Base-by-base conservation (phyloP, 2,888 invertebrate species). In the Acanthococcus lagerstroemiae region DNA sequence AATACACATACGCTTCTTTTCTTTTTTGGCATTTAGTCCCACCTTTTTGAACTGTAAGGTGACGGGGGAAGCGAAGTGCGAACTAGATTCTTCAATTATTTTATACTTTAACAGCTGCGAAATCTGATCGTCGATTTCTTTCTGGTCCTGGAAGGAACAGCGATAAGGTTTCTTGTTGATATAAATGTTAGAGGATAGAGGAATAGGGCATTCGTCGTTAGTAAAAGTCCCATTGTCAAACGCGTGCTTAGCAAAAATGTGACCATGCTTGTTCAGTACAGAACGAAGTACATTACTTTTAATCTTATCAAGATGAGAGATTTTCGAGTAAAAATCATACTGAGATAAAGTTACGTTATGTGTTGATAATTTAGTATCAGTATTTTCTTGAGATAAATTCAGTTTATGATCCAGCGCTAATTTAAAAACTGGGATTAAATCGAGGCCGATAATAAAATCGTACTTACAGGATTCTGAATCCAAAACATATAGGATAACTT, bases 61-160 rank as follows among this genome's bases (percentile, higher is more conserved):
- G 1, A 60, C 60, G 0, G 67, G 67, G 9, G 66, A 22, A 24
- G 66, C 67, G 27, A 44, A 67, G n/a, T 54, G 67, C 3, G 60
- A 54, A 25, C 30, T 30, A 1, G 60, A 55, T 25, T 67, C 67
- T 24, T 50, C 45, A 21, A 67, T 67, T 19, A 67, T 21, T 15
- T 30, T 46, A 4, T 48, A 12, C 15, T 60, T 19, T 52, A 67
- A 25, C 7, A 67, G 22, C 26, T 67, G 24, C n/a, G 30, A 24
- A 15, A 67, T 50, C 27, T 67, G 66, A n/a, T 19, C 21, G 15
- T 66, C 58, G 12, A 66, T 66, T n/a, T 66, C 66, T 15, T 9
- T 24, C 22, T 57, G 48, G 56, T 66, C 66, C 4, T 21, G 26
- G 9, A 60, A 22, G 22, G 30, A 30, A 17, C 67, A 67, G n/a